These are phyloP conservation scores for Myrmophylax atrothorax DNA, from an alignment of 2,113 vertebrate species.

Conservation along the genomic window DNA sequence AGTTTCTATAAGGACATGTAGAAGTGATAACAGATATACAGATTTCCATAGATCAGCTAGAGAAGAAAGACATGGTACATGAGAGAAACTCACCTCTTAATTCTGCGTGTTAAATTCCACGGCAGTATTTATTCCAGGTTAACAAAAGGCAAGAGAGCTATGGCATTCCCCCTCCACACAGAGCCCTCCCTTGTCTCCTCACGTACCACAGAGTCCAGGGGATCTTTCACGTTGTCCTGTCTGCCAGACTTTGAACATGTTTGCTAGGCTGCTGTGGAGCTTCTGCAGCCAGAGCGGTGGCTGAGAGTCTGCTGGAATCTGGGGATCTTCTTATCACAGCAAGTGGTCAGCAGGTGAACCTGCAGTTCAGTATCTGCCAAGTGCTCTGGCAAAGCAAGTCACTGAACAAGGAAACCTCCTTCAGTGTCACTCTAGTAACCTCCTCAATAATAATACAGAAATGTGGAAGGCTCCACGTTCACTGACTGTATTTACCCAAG, in stretches of 20 bases:
- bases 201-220: background rate
- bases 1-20: background rate
- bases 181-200: rapidly evolving
- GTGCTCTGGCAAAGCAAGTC: background rate
- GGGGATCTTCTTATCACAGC: background rate
- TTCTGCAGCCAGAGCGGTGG: background rate
- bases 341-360: background rate
- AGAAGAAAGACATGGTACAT: background rate
- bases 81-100: background rate
- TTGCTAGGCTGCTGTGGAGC: background rate
- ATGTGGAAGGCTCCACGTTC: rapidly evolving
- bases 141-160: background rate
- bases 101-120: background rate
- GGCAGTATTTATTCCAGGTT: background rate
- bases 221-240: background rate
- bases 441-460: background rate
- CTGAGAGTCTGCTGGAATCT: background rate
- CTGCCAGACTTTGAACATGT: background rate
- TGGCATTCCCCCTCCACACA: background rate
- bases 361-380: background rate
- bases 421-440: background rate
- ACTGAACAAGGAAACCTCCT: background rate
- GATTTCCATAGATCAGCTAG: background rate
- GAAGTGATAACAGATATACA: background rate
- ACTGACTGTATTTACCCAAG: background rate